Percentiles rank a stretch among this genome's conserved stretches.
phyloP scores from a whole-genome alignment of 2,797 vertebrate species.

The Scomberomorus guttatus region DNA sequence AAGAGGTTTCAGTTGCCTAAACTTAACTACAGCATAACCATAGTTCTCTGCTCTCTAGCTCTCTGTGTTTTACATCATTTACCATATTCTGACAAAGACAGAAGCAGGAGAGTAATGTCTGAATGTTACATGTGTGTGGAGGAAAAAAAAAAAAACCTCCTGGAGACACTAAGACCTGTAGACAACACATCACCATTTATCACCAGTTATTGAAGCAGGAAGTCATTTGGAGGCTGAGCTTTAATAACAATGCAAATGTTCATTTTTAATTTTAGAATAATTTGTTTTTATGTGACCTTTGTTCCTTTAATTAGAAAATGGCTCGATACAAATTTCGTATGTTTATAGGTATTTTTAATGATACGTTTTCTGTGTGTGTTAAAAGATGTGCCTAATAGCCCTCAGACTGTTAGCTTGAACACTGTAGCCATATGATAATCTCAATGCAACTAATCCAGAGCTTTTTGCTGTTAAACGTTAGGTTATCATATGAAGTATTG shows the following conservation, averaged over 20 bases:
- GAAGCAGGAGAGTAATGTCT: slow-evolving; percentile 7
- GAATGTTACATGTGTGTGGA: background rate
- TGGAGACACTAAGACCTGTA: slow-evolving; percentile 71
- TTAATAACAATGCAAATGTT: slow-evolving; percentile 26
- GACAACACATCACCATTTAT: slow-evolving; percentile 27
- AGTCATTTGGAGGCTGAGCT: slow-evolving; percentile 24
- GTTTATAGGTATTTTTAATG: slow-evolving; percentile 2
- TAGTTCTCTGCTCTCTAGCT: too few relatives aligned
- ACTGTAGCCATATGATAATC: slow-evolving; percentile 64
- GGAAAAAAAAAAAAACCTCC: slow-evolving; percentile 27
- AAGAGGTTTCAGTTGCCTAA: background rate
- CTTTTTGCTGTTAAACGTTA: slow-evolving; percentile 31
- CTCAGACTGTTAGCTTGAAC: slow-evolving; percentile 70
- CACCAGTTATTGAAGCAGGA: slow-evolving; percentile 43
- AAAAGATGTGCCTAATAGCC: slow-evolving; percentile 66
- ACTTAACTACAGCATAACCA: background rate
- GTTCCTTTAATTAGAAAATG: background rate
- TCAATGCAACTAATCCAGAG: slow-evolving; percentile 49
- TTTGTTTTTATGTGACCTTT: background rate
- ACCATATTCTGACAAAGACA: slow-evolving; percentile 11
- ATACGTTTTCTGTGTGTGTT: slow-evolving; percentile 26
- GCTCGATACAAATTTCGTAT: background rate
- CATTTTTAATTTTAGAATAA: slow-evolving; percentile 3
- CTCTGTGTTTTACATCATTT: background rate
- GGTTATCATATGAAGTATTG: slow-evolving; percentile 10